A percentile compares a stretch with the other conserved stretches of the same genome.
These are phyloP conservation scores for Melangyna quadrimaculata DNA, from an alignment of 2,888 invertebrate species.

Conservation along the genomic window DNA sequence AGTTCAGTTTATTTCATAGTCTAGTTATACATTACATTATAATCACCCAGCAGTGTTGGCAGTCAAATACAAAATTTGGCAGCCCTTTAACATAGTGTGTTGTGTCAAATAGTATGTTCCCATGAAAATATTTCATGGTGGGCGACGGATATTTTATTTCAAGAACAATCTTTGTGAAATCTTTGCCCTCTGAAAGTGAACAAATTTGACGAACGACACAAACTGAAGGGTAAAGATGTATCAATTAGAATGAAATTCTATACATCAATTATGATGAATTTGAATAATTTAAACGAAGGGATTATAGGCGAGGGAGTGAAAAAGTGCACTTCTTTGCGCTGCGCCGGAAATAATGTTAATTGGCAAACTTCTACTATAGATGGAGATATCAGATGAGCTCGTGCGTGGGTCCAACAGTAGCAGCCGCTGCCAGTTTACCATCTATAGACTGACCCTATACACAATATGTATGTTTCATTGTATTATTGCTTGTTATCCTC, in stretches of 20 bases:
- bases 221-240: constrained; percentile 47
- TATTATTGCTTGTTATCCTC: background rate
- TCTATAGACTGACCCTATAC: background rate
- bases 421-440: background rate
- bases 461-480: background rate
- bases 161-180: background rate
- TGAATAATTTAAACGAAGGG: background rate
- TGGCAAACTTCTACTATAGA: constrained; percentile 29
- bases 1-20: too few relatives aligned
- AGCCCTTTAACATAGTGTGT: background rate
- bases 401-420: constrained; percentile 20
- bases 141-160: background rate
- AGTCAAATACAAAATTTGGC: background rate
- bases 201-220: background rate
- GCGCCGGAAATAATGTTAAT: constrained; percentile 60
- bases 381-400: background rate
- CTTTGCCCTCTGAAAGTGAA: background rate
- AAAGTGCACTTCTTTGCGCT: constrained; percentile 35
- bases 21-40: too few relatives aligned
- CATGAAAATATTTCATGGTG: background rate
- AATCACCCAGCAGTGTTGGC: background rate
- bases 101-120: background rate
- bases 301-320: constrained; percentile 38
- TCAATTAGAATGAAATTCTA: constrained; percentile 55
- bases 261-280: constrained; percentile 36